phyloP scores from a whole-genome alignment of 2,797 vertebrate species.

The Borostomias antarcticus region DNA sequence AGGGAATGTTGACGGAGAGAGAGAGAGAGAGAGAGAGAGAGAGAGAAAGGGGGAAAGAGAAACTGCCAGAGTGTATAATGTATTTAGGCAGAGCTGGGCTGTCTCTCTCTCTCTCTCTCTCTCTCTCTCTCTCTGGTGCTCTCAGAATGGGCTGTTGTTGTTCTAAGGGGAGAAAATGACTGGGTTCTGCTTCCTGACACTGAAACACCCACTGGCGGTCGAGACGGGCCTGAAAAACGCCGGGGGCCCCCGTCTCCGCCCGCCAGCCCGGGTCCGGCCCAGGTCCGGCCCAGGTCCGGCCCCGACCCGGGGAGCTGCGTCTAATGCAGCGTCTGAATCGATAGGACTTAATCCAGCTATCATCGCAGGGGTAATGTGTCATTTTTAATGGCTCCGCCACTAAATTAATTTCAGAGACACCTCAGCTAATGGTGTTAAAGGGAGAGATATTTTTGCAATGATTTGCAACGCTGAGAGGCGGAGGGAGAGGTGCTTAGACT shows the following conservation, averaged over 20 bases:
- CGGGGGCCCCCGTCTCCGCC: too few relatives aligned
- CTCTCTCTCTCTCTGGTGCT: slow-evolving; percentile 43
- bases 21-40: slow-evolving; percentile 1
- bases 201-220: slow-evolving; percentile 69
- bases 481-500: too few relatives aligned
- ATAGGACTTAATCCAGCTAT: slow-evolving; percentile 78
- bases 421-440: slow-evolving; percentile 73
- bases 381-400: slow-evolving; percentile 75
- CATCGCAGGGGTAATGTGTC: slow-evolving; percentile 78
- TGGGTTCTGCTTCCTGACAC: slow-evolving; percentile 70
- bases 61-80: slow-evolving; percentile 51
- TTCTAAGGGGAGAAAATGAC: slow-evolving; percentile 73
- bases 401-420: slow-evolving; percentile 80
- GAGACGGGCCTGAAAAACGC: slow-evolving; percentile 66
- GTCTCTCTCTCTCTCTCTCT: too few relatives aligned
- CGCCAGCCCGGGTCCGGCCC: slow-evolving; percentile 43
- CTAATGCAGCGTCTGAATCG: slow-evolving; percentile 76
- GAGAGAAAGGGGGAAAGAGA: slow-evolving; percentile 40
- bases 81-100: slow-evolving; percentile 61
- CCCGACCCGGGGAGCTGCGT: slow-evolving; percentile 41
- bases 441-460: slow-evolving; percentile 70
- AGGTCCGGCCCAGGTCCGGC: slow-evolving; percentile 42
- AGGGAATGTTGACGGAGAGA: slow-evolving; percentile 14
- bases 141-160: slow-evolving; percentile 63
- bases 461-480: slow-evolving; percentile 58